Evolutionary conservation across 2,113 vertebrate genomes (phyloP).

Genomic region (Brienomyrus brachyistius): DNA sequence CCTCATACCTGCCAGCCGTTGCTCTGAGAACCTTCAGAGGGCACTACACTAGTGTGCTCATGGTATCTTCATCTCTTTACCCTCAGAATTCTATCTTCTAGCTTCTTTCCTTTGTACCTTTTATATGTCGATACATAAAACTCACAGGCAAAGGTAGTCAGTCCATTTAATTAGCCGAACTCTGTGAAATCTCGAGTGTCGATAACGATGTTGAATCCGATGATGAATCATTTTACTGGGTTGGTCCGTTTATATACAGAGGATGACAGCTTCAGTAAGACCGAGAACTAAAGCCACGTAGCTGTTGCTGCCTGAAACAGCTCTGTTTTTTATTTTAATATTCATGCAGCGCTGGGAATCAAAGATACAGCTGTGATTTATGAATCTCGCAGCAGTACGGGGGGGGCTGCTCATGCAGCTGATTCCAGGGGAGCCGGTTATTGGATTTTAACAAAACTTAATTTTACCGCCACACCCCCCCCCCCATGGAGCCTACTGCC

Average conservation of each 20-base stretch:
- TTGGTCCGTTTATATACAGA: not conserved
- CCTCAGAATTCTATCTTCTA: not conserved
- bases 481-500: not conserved
- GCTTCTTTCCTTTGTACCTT: not conserved
- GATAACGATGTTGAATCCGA: not conserved
- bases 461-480: not conserved
- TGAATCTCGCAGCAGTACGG: not conserved
- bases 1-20: not conserved
- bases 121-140: not conserved
- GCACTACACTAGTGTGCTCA: not conserved
- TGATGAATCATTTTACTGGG: not conserved
- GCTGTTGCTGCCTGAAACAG: not conserved
- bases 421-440: not conserved
- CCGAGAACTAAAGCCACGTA: not conserved
- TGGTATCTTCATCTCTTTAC: not conserved
- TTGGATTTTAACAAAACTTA: not conserved
- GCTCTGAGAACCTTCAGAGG: not conserved
- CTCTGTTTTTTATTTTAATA: not conserved
- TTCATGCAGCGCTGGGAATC: constrained; percentile 9
- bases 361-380: not conserved
- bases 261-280: not conserved
- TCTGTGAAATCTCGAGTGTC: not conserved
- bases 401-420: not conserved
- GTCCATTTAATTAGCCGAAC: not conserved
- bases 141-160: not conserved